phyloP scores from a whole-genome alignment of 2,888 invertebrate genomes.

The Chydorus sphaericus region DNA sequence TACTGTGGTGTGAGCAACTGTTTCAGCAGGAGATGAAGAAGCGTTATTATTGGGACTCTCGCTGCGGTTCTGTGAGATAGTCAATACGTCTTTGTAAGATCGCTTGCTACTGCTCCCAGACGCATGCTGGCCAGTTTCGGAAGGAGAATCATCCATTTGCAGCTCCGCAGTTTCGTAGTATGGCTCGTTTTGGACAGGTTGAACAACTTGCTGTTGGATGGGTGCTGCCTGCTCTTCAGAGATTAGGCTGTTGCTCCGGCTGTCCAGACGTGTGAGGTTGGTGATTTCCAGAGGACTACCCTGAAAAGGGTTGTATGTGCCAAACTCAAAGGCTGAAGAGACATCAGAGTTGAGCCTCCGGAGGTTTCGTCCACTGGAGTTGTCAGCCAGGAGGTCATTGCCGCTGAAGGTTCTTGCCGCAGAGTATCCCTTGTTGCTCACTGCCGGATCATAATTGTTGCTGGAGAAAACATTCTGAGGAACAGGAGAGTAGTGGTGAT shows the following conservation, averaged over 20 bases:
- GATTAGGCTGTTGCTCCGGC: background rate
- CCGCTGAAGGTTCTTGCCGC: constrained; percentile 5
- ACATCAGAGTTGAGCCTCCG: constrained; percentile 1
- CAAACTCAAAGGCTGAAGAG: background rate
- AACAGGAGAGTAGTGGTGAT: constrained; percentile 1
- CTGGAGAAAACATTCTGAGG: background rate
- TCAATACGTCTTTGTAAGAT: constrained; percentile 15
- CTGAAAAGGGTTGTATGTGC: constrained; percentile 13
- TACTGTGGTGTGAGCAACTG: background rate
- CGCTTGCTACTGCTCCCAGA: constrained; percentile 4
- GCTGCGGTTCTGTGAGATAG: background rate
- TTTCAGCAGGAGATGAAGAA: no score
- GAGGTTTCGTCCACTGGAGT: background rate
- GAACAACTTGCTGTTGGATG: background rate
- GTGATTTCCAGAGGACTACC: constrained; percentile 10
- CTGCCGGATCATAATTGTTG: background rate
- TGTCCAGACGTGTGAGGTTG: background rate
- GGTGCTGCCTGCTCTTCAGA: no score
- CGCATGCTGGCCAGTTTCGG: background rate
- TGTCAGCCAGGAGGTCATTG: background rate
- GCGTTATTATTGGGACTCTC: constrained; percentile 10
- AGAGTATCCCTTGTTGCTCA: background rate
- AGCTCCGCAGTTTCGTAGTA: background rate
- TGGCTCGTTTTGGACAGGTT: background rate
- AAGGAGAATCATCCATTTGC: background rate